Percentiles rank a stretch among this genome's conserved stretches.
Conservation (phyloP, 2,888 invertebrate species). For the Eucera pruinosa region DNA sequence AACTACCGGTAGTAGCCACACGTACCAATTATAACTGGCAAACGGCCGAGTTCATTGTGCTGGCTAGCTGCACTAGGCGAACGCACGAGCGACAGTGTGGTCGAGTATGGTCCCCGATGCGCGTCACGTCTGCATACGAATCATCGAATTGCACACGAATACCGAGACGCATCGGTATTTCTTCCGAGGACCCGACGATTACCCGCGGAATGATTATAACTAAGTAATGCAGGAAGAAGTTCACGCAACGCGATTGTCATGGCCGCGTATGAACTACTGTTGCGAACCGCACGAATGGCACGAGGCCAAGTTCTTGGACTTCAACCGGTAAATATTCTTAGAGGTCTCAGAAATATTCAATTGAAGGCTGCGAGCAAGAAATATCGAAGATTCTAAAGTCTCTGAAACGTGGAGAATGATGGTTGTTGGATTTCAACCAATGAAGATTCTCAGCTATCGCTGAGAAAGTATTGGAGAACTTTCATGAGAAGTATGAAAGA, state of each 20-base stretch:
- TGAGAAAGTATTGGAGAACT: too few species aligned
- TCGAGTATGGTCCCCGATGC: slow-evolving; percentile 33
- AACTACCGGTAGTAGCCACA: slow-evolving; percentile 27
- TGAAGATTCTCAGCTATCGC: too few species aligned
- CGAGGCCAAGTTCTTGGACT: neutral
- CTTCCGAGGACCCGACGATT: slow-evolving; percentile 34
- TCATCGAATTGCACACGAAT: slow-evolving; percentile 33
- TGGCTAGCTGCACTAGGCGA: slow-evolving; percentile 14
- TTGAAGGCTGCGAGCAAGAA: neutral
- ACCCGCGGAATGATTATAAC: slow-evolving; percentile 13
- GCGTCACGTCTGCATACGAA: slow-evolving; percentile 41
- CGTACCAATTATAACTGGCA: slow-evolving; percentile 62
- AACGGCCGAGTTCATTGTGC: slow-evolving; percentile 58
- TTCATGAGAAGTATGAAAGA: too few species aligned
- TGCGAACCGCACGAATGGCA: neutral
- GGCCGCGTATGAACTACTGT: neutral
- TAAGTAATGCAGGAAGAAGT: neutral
- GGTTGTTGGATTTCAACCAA: too few species aligned
- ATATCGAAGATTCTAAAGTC: neutral
- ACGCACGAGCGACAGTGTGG: slow-evolving; percentile 2
- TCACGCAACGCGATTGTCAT: neutral
- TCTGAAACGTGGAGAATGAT: neutral
- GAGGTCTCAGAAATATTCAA: neutral
- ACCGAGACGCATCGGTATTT: slow-evolving; percentile 32
- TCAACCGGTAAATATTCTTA: neutral